Conservation (phyloP, 2,113 vertebrate species). For the Oostethus manadensis region DNA sequence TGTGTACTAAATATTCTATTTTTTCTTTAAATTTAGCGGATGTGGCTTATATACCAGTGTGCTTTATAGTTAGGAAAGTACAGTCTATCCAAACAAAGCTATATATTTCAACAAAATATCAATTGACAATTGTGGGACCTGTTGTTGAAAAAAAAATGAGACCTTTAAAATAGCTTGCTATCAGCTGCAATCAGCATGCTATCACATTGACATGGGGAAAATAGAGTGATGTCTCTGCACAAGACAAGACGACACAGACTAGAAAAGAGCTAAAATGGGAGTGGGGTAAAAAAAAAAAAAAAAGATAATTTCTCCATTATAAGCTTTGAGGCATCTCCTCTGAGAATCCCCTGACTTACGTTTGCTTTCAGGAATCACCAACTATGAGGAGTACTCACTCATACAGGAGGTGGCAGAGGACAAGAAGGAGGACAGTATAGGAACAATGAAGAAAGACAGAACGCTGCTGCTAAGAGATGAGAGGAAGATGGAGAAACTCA, state of each 20-base stretch:
- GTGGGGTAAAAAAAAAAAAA: constrained; percentile 2
- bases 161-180: too few species aligned
- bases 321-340: constrained; percentile 13
- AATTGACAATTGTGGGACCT: too few species aligned
- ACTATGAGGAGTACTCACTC: constrained; percentile 98
- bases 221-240: too few species aligned
- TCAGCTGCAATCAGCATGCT: too few species aligned
- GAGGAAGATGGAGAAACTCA: constrained; percentile 98
- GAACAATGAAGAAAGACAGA: constrained; percentile 91
- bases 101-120: too few species aligned
- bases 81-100: too few species aligned
- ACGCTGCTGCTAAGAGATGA: constrained; percentile 88
- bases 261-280: constrained; percentile 7
- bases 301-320: constrained; percentile 9
- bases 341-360: constrained; percentile 19
- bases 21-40: too few species aligned
- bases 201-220: too few species aligned
- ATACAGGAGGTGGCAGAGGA: constrained; percentile 91
- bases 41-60: too few species aligned
- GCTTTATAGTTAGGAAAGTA: too few species aligned
- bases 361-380: constrained; percentile 87
- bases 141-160: too few species aligned
- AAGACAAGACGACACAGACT: background rate
- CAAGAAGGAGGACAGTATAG: constrained; percentile 89
- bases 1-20: too few species aligned